Evolutionary conservation across 2,888 invertebrate species (phyloP).

Genomic region (Acronicta leporina): DNA sequence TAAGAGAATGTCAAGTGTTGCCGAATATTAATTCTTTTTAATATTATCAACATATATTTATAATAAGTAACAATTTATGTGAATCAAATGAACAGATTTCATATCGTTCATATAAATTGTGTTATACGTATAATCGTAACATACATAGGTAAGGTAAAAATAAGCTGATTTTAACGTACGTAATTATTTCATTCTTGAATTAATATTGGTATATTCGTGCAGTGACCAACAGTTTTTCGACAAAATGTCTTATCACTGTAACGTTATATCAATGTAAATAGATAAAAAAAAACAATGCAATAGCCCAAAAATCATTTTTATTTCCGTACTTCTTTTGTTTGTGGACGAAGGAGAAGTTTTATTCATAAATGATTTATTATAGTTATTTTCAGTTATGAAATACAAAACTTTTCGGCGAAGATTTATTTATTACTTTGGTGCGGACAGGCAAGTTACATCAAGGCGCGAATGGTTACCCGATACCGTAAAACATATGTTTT

Average conservation of each 20-base stretch:
- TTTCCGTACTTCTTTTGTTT: constrained; percentile 74
- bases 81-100: constrained; percentile 58
- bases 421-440: constrained; percentile 74
- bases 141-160: constrained; percentile 83
- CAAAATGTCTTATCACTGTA: constrained; percentile 51
- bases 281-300: constrained; percentile 84
- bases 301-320: constrained; percentile 86
- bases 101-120: constrained; percentile 69
- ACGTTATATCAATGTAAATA: constrained; percentile 75
- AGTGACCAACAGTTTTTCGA: constrained; percentile 36
- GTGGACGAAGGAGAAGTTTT: constrained; percentile 65
- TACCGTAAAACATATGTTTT: constrained; percentile 75
- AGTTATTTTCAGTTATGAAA: constrained; percentile 72
- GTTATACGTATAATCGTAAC: constrained; percentile 81
- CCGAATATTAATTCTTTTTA: constrained; percentile 87
- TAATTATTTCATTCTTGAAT: constrained; percentile 87
- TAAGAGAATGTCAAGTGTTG: constrained; percentile 88
- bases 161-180: constrained; percentile 88
- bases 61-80: constrained; percentile 77
- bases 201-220: constrained; percentile 75
- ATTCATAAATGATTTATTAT: constrained; percentile 59
- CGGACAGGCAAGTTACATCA: constrained; percentile 76
- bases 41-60: constrained; percentile 86
- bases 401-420: constrained; percentile 84
- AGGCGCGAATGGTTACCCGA: constrained; percentile 78